Percentiles rank a stretch among this genome's conserved stretches.
phyloP scores from a whole-genome alignment of 2,797 vertebrate species.

The Notolabrus celidotus region DNA sequence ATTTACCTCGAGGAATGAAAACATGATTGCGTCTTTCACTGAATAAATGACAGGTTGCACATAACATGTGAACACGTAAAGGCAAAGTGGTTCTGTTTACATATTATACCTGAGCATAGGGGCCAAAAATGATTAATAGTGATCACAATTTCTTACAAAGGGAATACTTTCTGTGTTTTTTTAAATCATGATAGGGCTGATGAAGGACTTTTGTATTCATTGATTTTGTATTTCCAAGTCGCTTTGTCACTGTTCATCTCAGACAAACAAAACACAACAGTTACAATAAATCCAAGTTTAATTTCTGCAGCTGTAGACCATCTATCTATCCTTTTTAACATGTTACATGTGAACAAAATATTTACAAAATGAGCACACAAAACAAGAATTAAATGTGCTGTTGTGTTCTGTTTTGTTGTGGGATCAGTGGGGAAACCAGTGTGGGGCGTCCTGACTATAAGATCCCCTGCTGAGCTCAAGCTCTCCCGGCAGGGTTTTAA shows the following conservation, averaged over 20 bases:
- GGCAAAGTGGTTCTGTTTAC: background rate
- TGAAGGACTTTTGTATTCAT: slow-evolving; percentile 16
- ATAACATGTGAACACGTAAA: background rate
- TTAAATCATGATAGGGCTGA: slow-evolving; percentile 20
- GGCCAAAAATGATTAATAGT: background rate
- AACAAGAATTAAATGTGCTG: background rate
- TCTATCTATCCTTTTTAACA: slow-evolving; percentile 22
- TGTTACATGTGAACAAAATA: slow-evolving; percentile 1
- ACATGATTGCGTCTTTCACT: background rate
- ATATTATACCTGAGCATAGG: slow-evolving; percentile 20
- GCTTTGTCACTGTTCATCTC: background rate
- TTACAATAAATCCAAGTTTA: slow-evolving; percentile 18
- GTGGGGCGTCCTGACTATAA: background rate
- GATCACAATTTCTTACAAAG: slow-evolving; percentile 13
- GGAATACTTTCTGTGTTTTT: slow-evolving; percentile 12
- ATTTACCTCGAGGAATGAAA: slow-evolving; percentile 86
- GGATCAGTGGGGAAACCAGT: background rate
- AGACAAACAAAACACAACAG: slow-evolving; percentile 10
- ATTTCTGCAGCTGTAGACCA: slow-evolving; percentile 42
- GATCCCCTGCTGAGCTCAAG: background rate
- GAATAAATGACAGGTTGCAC: background rate
- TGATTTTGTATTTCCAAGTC: slow-evolving; percentile 13
- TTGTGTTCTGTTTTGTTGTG: background rate
- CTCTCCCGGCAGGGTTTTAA: slow-evolving; percentile 2
- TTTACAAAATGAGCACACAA: background rate